These are phyloP conservation scores for Busseola fusca DNA, from an alignment of 2,888 invertebrate genomes.

Conservation along the genomic window DNA sequence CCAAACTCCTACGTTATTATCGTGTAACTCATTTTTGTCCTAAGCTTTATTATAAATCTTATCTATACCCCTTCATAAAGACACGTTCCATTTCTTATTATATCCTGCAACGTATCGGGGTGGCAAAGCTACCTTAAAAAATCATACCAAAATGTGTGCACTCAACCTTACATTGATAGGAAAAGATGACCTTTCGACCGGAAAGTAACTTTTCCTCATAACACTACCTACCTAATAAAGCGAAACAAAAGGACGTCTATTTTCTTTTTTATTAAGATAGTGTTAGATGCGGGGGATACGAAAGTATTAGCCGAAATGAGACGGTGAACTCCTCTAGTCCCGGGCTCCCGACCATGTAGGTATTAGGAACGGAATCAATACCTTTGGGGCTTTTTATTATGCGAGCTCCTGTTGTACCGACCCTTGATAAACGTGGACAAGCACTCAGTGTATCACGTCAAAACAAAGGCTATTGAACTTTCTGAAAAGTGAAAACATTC, in stretches of 20 bases:
- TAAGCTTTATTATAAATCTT: background rate
- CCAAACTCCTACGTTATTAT: no score
- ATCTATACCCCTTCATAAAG: background rate
- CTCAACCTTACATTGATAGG: conserved; percentile 70
- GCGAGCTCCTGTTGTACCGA: conserved; percentile 16
- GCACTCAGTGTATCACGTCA: conserved; percentile 8
- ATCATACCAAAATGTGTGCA: conserved; percentile 59
- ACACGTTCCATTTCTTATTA: background rate
- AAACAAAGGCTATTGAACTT: conserved; percentile 42
- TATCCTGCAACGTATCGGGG: conserved; percentile 8
- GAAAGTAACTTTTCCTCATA: conserved; percentile 74
- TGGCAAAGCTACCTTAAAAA: conserved; percentile 44
- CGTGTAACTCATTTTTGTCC: background rate
- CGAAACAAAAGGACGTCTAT: conserved; percentile 71
- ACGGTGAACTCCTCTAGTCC: conserved; percentile 28
- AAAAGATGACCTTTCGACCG: conserved; percentile 70
- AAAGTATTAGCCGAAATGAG: conserved; percentile 50
- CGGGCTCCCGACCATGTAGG: conserved; percentile 2
- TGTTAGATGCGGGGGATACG: conserved; percentile 43
- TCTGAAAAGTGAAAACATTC: conserved; percentile 54
- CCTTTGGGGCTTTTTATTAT: conserved; percentile 25
- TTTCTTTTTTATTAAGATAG: conserved; percentile 60
- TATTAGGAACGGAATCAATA: conserved; percentile 49
- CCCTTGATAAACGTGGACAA: conserved; percentile 43
- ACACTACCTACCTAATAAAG: conserved; percentile 74